Evolutionary conservation across 2,797 vertebrate genomes (phyloP), one percentile per base, ranked within the genome.

Genomic region (Melanotaenia parkinsoni): DNA sequence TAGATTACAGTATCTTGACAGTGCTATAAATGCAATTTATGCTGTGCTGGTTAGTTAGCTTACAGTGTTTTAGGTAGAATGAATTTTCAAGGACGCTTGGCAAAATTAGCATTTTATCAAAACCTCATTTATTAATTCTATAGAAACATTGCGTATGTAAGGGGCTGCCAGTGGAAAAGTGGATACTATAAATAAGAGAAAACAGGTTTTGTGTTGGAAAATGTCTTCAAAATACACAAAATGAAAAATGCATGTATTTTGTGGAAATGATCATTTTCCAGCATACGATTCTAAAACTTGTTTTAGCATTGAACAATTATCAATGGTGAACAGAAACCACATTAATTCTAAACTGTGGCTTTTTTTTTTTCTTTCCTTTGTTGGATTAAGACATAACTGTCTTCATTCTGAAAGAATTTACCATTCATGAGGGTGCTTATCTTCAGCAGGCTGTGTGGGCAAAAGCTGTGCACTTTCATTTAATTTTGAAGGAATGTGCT

Each of bases 381-480:
- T 45, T 18, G 43, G 18, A 45, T 45, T 45, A 45, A 79, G 62
- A 76, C 57, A 14, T 68, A 56, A 75, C 68, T 20, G 43, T 45
- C 65, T 81, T 74, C 54, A 67, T 64, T 76, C 58, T 78, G 70
- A 75, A 81, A 83, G 78, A 71, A 51, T 86, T 81, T 67, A 71
- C 45, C 61, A 72, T 62, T 78, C 54, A 77, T 32, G 5, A 51
- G 68, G 66, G 70, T 79, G 53, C 86, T 81, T 61, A 63, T 72
- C 40, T 72, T 69, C 51, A 80, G 70, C 74, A 62, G 64, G 33
- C 35, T 60, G 28, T 26, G 65, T 14, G 14, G 11, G 11, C 0
- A 16, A 1, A 2, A 40, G 32, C 3, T 10, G 37, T 28, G 58
- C 71, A 68, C 16, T 63, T 79, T 80, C 28, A 69, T 80, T 85